Conservation (phyloP, 2,888 invertebrate genomes). For the Catocala fraxini region DNA sequence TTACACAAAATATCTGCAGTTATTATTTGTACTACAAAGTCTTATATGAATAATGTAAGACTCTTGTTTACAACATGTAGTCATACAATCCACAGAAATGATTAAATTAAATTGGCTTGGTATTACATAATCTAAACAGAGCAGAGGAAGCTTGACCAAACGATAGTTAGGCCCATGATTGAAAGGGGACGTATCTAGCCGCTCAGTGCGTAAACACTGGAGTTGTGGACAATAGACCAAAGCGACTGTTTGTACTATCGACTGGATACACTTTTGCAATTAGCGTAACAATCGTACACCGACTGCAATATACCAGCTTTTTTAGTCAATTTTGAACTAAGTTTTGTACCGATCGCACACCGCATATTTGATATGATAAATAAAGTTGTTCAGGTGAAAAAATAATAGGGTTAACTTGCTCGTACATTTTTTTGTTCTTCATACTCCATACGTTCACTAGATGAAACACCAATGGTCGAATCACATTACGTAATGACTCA, state of each 20-base stretch:
- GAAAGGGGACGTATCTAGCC: constrained; percentile 70
- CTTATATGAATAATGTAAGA: not conserved
- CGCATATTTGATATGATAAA: constrained; percentile 11
- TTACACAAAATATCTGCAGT: not conserved
- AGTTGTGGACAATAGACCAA: constrained; percentile 74
- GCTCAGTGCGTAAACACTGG: constrained; percentile 64
- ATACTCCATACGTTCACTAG: not conserved
- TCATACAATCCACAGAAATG: not conserved
- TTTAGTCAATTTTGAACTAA: constrained; percentile 10
- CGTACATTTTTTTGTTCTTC: not conserved
- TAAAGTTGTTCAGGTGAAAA: constrained; percentile 9
- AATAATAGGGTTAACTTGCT: constrained; percentile 2
- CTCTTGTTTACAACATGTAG: not conserved
- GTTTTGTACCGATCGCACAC: not conserved
- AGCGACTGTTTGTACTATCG: constrained; percentile 70
- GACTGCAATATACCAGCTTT: constrained; percentile 34
- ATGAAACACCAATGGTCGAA: too few relatives aligned
- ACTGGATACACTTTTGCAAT: constrained; percentile 71
- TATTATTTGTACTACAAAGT: too few relatives aligned
- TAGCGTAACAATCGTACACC: constrained; percentile 62
- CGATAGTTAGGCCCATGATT: constrained; percentile 67
- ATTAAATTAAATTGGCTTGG: constrained; percentile 36
- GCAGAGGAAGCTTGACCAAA: constrained; percentile 63
- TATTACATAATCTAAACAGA: constrained; percentile 61
- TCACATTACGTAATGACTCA: too few relatives aligned